These are phyloP conservation scores for Papilio polytes DNA, from an alignment of 1,140 invertebrate species.

Conservation along the genomic window DNA sequence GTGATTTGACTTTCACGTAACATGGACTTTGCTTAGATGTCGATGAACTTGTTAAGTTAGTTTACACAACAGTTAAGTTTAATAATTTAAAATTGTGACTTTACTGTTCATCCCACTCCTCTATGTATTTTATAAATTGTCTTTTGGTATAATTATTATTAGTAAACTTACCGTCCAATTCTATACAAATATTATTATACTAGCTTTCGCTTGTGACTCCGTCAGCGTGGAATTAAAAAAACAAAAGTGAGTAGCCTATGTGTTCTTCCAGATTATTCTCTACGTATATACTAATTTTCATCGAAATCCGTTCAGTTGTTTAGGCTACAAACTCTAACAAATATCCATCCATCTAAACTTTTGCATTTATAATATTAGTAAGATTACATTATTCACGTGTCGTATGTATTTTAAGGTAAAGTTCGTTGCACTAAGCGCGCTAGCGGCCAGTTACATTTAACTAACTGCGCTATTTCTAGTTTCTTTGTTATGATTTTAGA, in stretches of 20 bases:
- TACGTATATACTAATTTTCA: no score
- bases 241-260: no score
- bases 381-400: not conserved
- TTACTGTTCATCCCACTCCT: not conserved
- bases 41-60: conserved; percentile 13
- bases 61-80: not conserved
- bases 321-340: not conserved
- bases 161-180: not conserved
- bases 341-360: not conserved
- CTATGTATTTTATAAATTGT: no score
- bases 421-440: not conserved
- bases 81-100: not conserved
- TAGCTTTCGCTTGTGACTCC: no score
- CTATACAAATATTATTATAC: not conserved
- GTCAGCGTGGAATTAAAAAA: no score
- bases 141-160: no score
- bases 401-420: conserved; percentile 17
- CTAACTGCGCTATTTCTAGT: conserved; percentile 12
- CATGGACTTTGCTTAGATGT: not conserved
- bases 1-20: not conserved
- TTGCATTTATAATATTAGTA: not conserved
- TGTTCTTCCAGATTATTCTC: no score
- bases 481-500: conserved; percentile 5
- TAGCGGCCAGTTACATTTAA: not conserved
- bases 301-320: no score